phyloP scores from a whole-genome alignment of 1,140 invertebrate genomes.

The Heliconius congener region DNA sequence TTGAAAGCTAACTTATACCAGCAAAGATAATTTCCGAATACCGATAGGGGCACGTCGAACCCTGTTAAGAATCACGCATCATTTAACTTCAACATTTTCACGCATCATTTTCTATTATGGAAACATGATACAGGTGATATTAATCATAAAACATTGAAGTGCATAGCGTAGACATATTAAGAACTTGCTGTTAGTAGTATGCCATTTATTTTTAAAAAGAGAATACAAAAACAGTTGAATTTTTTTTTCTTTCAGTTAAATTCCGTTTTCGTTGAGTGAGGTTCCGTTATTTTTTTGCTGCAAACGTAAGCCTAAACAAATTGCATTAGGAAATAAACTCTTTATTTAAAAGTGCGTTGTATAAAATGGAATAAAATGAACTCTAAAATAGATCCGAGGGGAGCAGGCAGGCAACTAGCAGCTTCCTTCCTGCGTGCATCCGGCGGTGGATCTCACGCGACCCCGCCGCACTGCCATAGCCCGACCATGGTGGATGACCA shows the following conservation, averaged over 20 bases:
- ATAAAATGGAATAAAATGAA: constrained; percentile 63
- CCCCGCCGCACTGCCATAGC: constrained; percentile 46
- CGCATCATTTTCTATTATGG: not conserved
- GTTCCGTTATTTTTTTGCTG: not conserved
- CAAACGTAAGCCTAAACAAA: constrained; percentile 4
- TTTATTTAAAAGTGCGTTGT: constrained; percentile 42
- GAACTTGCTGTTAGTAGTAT: too few relatives aligned
- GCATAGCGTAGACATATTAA: too few relatives aligned
- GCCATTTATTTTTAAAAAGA: not conserved
- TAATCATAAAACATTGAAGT: not conserved
- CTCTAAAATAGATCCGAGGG: constrained; percentile 79
- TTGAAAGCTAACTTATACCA: not conserved
- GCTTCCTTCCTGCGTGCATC: constrained; percentile 77
- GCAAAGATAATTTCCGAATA: not conserved
- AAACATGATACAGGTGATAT: constrained; percentile 4
- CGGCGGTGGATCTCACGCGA: constrained; percentile 74
- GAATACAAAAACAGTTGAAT: not conserved
- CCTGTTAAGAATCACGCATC: not conserved
- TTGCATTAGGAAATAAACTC: constrained; percentile 31
- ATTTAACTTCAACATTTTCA: not conserved
- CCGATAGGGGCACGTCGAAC: not conserved
- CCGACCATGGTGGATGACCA: constrained; percentile 62
- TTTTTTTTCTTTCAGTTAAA: not conserved
- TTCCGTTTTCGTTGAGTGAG: too few relatives aligned
- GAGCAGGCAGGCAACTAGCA: constrained; percentile 72